phyloP scores from a whole-genome alignment of 2,888 invertebrate genomes.

The Drosophila paramelanica region DNA sequence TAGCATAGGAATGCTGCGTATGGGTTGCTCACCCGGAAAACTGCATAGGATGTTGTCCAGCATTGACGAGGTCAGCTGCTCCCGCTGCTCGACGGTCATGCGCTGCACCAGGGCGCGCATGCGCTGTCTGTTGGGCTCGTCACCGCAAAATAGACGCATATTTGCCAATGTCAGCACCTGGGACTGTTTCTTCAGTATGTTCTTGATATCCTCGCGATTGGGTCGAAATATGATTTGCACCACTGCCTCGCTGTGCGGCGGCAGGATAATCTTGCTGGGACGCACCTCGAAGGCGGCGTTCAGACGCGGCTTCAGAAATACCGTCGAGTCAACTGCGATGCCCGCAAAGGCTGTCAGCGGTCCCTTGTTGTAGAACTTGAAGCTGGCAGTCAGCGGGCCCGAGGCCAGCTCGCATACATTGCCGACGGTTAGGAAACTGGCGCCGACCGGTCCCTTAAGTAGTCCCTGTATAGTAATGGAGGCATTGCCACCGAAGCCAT shows the following conservation, averaged over 20 bases:
- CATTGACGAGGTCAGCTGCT: conserved; percentile 68
- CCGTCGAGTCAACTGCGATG: conserved; percentile 80
- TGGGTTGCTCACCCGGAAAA: conserved; percentile 77
- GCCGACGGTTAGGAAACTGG: conserved; percentile 87
- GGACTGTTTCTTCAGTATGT: conserved; percentile 81
- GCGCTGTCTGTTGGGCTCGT: conserved; percentile 86
- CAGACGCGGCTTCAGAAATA: conserved; percentile 79
- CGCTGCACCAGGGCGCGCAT: conserved; percentile 79
- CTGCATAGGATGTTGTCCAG: conserved; percentile 76
- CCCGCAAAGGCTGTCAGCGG: conserved; percentile 86
- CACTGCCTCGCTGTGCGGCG: conserved; percentile 83
- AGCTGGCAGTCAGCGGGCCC: conserved; percentile 84
- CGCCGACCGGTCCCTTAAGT: conserved; percentile 86
- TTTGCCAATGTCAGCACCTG: conserved; percentile 85
- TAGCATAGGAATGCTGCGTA: conserved; percentile 69
- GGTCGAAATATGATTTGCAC: conserved; percentile 85
- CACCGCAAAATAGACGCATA: conserved; percentile 85
- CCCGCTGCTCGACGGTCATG: conserved; percentile 74
- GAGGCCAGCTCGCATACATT: conserved; percentile 85
- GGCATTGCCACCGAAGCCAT: conserved; percentile 87
- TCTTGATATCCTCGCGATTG: conserved; percentile 85
- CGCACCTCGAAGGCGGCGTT: conserved; percentile 82
- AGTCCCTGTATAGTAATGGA: conserved; percentile 86
- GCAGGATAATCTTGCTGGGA: conserved; percentile 85
- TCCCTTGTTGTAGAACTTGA: conserved; percentile 87